Evolutionary conservation across 2,888 invertebrate species (phyloP), one percentile per base, ranked within the genome.

Genomic region (Galerucella calmariensis): DNA sequence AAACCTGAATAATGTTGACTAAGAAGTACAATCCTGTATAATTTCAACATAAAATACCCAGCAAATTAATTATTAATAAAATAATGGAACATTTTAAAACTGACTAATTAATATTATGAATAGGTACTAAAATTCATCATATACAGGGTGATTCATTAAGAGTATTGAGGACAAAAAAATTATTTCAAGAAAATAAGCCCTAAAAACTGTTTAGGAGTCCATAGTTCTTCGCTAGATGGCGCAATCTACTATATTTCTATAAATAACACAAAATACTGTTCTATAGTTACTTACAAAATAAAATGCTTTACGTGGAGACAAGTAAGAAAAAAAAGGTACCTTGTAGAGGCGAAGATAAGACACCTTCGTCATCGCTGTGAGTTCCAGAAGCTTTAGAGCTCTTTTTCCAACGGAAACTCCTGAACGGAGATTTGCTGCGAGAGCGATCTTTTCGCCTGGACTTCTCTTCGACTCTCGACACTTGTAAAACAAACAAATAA

Each of bases 361-460:
- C 93, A 89, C 92, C 93, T 90, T 95, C 95, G 87, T 95, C 95
- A 85, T 95, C 95, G 87, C 94, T 94, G 85, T 92, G 93, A 70
- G 92, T 89, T 81, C 92, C 92, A 78, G 92, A 91, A 84, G 92
- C 79, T 86, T 89, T 89, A 81, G 90, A 88, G 88, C 92, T 90
- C 80, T 93, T 92, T 90, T 94, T 94, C 95, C 95, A 96, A 80
- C 96, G 92, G 92, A 96, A 96, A 90, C 95, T 96, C 87, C 96
- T 91, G 92, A 97, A 97, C 78, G 97, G 97, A 84, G 96, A 96
- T 90, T 96, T 96, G 90, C 96, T 96, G 85, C 97, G 93, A 83
- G 96, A 95, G 82, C 95, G 92, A 87, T 94, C 92, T 92, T 94
- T 94, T 71, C 85, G 83, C 76, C 86, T 87, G 73, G 83, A 77